Conservation (phyloP, 2,888 invertebrate genomes). For the Bombylius discolor region DNA sequence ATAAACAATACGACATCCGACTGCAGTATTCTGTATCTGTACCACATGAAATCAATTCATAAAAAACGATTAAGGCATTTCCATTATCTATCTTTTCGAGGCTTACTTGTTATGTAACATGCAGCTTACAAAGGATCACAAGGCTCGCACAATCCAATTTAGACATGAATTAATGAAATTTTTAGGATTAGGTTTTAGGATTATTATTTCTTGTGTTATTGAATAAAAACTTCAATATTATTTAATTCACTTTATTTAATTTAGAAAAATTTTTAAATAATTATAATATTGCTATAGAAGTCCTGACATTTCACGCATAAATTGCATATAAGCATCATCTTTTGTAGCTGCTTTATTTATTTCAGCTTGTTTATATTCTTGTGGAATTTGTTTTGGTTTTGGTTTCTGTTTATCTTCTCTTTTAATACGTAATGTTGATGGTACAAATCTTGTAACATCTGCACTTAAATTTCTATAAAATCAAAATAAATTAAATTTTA, state of each 20-base stretch:
- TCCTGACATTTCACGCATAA: conserved; percentile 97
- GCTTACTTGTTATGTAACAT: too few relatives aligned
- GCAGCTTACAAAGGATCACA: too few relatives aligned
- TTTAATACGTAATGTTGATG: conserved; percentile 83
- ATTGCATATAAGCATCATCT: conserved; percentile 96
- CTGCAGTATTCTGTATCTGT: too few relatives aligned
- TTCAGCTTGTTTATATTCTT: conserved; percentile 38
- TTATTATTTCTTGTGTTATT: too few relatives aligned
- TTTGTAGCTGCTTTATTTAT: conserved; percentile 51
- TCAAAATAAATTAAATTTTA: conserved; percentile 1
- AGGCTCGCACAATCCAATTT: too few relatives aligned
- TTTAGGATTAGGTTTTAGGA: too few relatives aligned
- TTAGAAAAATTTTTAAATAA: neutral
- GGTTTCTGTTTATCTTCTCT: conserved; percentile 60
- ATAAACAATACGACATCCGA: too few relatives aligned
- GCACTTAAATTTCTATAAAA: conserved; percentile 58
- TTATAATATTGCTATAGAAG: conserved; percentile 47
- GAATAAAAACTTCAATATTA: neutral
- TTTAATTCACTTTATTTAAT: neutral
- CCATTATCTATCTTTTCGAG: too few relatives aligned
- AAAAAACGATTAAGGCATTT: too few relatives aligned
- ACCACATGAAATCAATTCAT: too few relatives aligned
- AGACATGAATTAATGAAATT: too few relatives aligned
- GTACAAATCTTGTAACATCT: conserved; percentile 91
- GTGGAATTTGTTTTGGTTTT: conserved; percentile 40